Evolutionary conservation across 1,140 invertebrate genomes (phyloP), one percentile per base, ranked within the genome.

Genomic region (Drosophila triauraria): DNA sequence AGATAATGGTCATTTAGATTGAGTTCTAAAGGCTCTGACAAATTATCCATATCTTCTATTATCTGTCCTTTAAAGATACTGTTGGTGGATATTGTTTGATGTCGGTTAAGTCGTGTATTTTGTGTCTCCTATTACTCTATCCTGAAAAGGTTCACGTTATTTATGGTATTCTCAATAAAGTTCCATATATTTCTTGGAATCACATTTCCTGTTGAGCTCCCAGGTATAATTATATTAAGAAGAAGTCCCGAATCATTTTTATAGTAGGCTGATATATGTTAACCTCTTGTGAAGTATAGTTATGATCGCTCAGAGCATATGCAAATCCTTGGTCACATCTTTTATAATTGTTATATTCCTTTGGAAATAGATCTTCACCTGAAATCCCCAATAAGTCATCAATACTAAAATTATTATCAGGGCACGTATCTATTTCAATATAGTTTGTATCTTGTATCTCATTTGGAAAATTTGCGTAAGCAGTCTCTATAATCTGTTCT

Each of bases 261-360:
- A 77, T 38, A n/a, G 27, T 69, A 6, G 27, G 50, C 35, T 62
- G 64, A 4, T 13, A 17, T 2, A 43, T 2, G 2, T 56, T 25
- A 13, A 62, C 7, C 25, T 80, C 61, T 51, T 86, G 82, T 3
- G 68, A 76, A 9, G 81, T 91, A 47, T 91, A 91, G 47, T 90
- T 91, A 69, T 91, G 87, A 47, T 91, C 87, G 50, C 59, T 80
- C 32, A 91, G 35, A 35, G 86, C 77, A 40, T 82, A 46, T 7
- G 75, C 68, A 25, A 80, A 40, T 13, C n/a, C 27, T 2, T 3
- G 5, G 7, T 62, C 23, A 62, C 7, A 38, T 62, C 8, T 40
- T 57, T 10, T 13, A 35, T n/a, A 40, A 56, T 27, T 27, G 6
- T 9, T 7, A 20, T 25, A 17, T 27, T 51, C n/a, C 1, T 27